Evolutionary conservation across 2,797 vertebrate species (phyloP).

Genomic region (Channallabes apus): DNA sequence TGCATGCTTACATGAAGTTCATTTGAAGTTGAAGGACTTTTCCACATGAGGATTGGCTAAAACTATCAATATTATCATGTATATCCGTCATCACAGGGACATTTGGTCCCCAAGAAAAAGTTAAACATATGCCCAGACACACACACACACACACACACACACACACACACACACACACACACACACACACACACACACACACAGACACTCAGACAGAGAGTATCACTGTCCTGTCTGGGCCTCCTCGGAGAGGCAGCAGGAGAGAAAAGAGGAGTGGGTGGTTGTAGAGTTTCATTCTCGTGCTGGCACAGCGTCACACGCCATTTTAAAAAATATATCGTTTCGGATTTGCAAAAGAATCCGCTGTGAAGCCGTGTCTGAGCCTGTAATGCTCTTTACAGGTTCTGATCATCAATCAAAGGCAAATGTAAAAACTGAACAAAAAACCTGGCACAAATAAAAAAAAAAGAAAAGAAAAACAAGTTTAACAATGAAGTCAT

Average conservation of each 20-base stretch:
- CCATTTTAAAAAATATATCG: constrained; percentile 55
- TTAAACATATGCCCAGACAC: neutral
- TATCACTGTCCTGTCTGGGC: constrained; percentile 39
- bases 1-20: neutral
- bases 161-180: neutral
- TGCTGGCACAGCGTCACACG: constrained; percentile 41
- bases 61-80: constrained; percentile 14
- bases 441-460: constrained; percentile 18
- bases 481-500: constrained; percentile 27
- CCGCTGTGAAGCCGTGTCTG: constrained; percentile 53
- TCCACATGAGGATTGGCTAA: neutral
- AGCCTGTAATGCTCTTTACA: constrained; percentile 55
- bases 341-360: constrained; percentile 56
- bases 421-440: constrained; percentile 43
- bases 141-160: constrained; percentile 6
- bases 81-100: constrained; percentile 14
- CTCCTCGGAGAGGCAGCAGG: constrained; percentile 32
- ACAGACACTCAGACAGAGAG: constrained; percentile 14
- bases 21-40: neutral
- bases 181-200: constrained; percentile 13
- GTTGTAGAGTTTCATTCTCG: constrained; percentile 19
- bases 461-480: constrained; percentile 33
- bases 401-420: constrained; percentile 66
- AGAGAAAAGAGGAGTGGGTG: constrained; percentile 30
- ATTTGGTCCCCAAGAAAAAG: constrained; percentile 21